A percentile compares a stretch with the other conserved stretches of the same genome.
Evolutionary conservation across 2,888 invertebrate species (phyloP).

Genomic region (Erannis defoliaria): DNA sequence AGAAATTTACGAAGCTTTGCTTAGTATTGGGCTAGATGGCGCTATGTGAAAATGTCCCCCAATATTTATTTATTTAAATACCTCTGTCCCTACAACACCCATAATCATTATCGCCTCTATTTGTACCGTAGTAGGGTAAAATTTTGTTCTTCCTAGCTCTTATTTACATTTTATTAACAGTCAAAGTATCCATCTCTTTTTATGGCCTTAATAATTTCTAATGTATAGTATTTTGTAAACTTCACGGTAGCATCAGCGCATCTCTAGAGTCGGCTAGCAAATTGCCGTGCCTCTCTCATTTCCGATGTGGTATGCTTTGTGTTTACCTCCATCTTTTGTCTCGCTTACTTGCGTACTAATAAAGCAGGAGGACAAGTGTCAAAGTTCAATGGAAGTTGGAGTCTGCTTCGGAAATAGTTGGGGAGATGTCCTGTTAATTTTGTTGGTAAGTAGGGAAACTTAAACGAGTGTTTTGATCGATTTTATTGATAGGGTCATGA

Average conservation of each 20-base stretch:
- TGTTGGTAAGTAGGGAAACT: conserved; percentile 15
- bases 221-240: conserved; percentile 20
- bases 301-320: conserved; percentile 58
- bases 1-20: too few species aligned
- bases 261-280: conserved; percentile 44
- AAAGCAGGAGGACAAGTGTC: conserved; percentile 14
- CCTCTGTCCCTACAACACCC: too few species aligned
- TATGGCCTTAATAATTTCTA: background rate
- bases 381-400: conserved; percentile 31
- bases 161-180: too few species aligned
- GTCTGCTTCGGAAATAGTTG: conserved; percentile 33
- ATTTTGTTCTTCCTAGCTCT: too few species aligned
- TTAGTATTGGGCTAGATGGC: too few species aligned
- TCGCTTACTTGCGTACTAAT: conserved; percentile 39
- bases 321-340: conserved; percentile 46
- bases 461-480: too few species aligned
- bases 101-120: too few species aligned
- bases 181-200: too few species aligned
- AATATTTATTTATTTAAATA: too few species aligned
- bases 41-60: too few species aligned
- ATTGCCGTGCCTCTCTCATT: conserved; percentile 53
- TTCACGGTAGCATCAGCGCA: conserved; percentile 38
- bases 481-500: too few species aligned
- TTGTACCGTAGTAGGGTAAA: too few species aligned
- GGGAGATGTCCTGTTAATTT: conserved; percentile 25